Percentiles rank a stretch among this genome's conserved stretches.
These are phyloP conservation scores for Nebria ingens DNA, from an alignment of 1,140 invertebrate species.

Conservation along the genomic window DNA sequence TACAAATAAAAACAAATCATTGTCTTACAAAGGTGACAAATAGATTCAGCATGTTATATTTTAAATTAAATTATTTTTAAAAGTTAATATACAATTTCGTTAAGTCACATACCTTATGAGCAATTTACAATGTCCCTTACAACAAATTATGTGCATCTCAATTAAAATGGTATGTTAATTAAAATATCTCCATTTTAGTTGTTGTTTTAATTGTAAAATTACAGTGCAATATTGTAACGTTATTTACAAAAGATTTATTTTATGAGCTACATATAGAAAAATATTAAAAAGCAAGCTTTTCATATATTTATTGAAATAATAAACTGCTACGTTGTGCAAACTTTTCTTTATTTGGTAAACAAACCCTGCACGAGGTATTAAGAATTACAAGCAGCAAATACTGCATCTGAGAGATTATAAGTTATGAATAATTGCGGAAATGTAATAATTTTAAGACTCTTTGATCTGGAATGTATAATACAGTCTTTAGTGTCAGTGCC, in stretches of 20 bases:
- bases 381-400: background rate
- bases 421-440: background rate
- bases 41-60: too few species aligned
- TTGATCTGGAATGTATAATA: background rate
- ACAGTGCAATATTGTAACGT: too few species aligned
- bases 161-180: background rate
- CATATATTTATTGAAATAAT: background rate
- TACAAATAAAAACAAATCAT: background rate
- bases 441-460: background rate
- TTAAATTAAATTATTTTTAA: too few species aligned
- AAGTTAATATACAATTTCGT: background rate
- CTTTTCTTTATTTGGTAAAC: background rate
- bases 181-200: background rate
- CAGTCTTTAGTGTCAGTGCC: background rate
- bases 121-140: background rate
- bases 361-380: background rate
- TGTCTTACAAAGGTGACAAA: too few species aligned
- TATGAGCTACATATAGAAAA: slow-evolving; percentile 3
- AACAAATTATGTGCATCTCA: background rate
- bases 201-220: background rate
- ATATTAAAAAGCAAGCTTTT: slow-evolving; percentile 6
- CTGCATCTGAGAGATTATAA: background rate
- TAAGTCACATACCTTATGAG: background rate
- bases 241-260: background rate
- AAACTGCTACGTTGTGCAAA: too few species aligned